A percentile compares a stretch with the other conserved stretches of the same genome.
These are phyloP conservation scores for Cassiopea andromeda DNA, from an alignment of 30 jellyfish, hydroid and myxozoan genomes.

Conservation along the genomic window DNA sequence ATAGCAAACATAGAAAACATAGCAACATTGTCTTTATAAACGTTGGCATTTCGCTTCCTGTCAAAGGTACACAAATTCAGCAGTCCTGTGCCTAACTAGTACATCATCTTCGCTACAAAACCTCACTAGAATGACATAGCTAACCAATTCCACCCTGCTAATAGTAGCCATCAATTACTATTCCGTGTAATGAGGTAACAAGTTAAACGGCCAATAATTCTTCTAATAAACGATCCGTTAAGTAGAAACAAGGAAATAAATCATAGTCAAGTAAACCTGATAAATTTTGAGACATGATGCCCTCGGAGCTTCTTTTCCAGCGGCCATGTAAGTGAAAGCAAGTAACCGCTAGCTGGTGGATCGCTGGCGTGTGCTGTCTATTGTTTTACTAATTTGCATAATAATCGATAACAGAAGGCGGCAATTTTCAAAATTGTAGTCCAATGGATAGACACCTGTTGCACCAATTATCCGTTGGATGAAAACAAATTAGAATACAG, in stretches of 20 bases:
- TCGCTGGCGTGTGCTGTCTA: constrained; percentile 71
- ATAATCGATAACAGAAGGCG: constrained; percentile 60
- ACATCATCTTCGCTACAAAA: not conserved
- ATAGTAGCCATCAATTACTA: not conserved
- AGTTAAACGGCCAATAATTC: not conserved
- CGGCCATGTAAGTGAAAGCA: constrained; percentile 60
- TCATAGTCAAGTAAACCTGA: constrained; percentile 45
- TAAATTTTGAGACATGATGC: constrained; percentile 76
- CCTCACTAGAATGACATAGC: not conserved
- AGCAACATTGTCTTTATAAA: too few species aligned
- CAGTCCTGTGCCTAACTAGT: not conserved
- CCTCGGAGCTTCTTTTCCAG: constrained; percentile 90
- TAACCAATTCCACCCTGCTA: not conserved
- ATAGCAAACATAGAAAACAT: too few species aligned
- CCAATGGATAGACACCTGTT: constrained; percentile 57
- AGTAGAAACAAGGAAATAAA: constrained; percentile 1
- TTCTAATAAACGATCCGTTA: not conserved
- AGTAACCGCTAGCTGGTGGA: constrained; percentile 57
- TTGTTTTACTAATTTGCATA: constrained; percentile 62
- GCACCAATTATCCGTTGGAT: constrained; percentile 18
- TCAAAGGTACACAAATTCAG: too few species aligned
- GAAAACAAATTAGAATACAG: not conserved
- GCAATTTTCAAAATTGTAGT: constrained; percentile 62
- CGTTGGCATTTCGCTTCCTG: not conserved
- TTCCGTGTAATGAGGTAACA: not conserved